Evolutionary conservation across 2,888 invertebrate species (phyloP).

Genomic region (Creontiades dilutus): DNA sequence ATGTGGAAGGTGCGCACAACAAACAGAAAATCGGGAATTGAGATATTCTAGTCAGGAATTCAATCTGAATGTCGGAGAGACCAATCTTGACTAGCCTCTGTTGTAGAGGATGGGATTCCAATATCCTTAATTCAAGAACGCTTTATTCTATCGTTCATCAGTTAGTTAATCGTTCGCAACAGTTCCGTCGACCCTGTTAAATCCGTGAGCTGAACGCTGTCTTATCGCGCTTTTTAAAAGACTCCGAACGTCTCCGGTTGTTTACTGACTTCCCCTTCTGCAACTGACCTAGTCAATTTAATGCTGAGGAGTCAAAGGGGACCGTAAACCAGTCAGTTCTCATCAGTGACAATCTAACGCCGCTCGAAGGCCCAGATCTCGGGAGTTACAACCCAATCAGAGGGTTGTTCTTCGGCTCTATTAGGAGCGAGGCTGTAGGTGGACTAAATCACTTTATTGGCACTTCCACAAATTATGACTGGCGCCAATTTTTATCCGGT

Average conservation of each 20-base stretch:
- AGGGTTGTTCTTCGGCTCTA: background rate
- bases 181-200: too few relatives aligned
- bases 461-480: background rate
- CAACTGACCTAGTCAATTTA: constrained; percentile 41
- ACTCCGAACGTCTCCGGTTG: background rate
- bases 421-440: constrained; percentile 31
- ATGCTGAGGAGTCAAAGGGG: constrained; percentile 31
- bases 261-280: constrained; percentile 13
- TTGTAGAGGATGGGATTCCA: too few relatives aligned
- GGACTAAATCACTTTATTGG: constrained; percentile 21
- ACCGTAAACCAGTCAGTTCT: constrained; percentile 41
- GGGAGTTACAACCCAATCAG: constrained; percentile 45
- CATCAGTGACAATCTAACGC: constrained; percentile 45
- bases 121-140: too few relatives aligned
- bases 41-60: too few relatives aligned
- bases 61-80: too few relatives aligned
- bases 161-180: too few relatives aligned
- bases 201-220: too few relatives aligned
- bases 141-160: too few relatives aligned
- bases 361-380: background rate
- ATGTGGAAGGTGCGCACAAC: too few relatives aligned
- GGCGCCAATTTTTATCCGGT: background rate
- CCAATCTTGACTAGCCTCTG: too few relatives aligned
- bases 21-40: too few relatives aligned
- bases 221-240: too few relatives aligned